Conservation (phyloP, 2,888 invertebrate species). For the Papilio demoleus region DNA sequence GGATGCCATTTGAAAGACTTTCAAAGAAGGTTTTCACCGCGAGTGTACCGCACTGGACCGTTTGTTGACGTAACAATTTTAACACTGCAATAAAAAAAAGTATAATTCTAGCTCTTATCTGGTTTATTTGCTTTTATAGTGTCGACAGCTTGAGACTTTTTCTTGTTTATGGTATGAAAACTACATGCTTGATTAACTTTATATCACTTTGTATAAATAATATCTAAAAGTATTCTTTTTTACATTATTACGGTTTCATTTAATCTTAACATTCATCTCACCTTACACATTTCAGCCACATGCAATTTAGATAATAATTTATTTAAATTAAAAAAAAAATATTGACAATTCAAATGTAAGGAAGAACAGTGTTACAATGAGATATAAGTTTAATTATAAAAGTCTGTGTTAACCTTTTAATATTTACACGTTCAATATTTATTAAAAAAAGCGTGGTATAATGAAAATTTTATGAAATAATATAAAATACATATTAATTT, state of each 20-base stretch:
- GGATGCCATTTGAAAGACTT: slow-evolving; percentile 38
- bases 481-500: too few relatives aligned
- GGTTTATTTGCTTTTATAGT: slow-evolving; percentile 39
- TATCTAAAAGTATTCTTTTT: background rate
- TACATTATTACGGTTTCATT: background rate
- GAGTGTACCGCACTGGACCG: slow-evolving; percentile 43
- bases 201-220: slow-evolving; percentile 1
- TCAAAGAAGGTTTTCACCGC: slow-evolving; percentile 44
- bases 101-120: slow-evolving; percentile 43
- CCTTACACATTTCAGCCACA: too few relatives aligned
- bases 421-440: too few relatives aligned
- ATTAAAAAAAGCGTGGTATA: too few relatives aligned
- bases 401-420: too few relatives aligned
- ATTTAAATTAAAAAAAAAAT: too few relatives aligned
- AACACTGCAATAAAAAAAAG: slow-evolving; percentile 42
- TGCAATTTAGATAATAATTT: too few relatives aligned
- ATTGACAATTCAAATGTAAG: too few relatives aligned
- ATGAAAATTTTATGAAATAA: too few relatives aligned
- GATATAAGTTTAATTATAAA: too few relatives aligned
- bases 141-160: slow-evolving; percentile 24
- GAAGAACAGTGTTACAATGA: too few relatives aligned
- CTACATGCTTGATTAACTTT: background rate
- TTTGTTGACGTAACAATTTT: slow-evolving; percentile 49
- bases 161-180: slow-evolving; percentile 3
- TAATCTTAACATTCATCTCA: too few relatives aligned